Evolutionary conservation across 2,888 invertebrate genomes (phyloP), one percentile per base, ranked within the genome.

Genomic region (Candidula unifasciata): DNA sequence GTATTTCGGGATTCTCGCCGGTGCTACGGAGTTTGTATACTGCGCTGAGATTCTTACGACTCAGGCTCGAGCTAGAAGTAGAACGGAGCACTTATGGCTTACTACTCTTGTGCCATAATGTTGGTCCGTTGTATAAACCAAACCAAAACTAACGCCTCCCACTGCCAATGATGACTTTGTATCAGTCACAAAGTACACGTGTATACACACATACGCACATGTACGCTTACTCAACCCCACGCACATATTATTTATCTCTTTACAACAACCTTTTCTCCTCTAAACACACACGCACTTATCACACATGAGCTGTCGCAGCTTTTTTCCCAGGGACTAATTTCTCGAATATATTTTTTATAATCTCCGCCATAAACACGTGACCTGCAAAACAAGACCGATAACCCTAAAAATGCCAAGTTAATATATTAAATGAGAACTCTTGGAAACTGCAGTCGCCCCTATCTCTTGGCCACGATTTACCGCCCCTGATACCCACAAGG

Each of bases 341-440:
- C 69, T 44, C 52, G 10, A 33, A 2, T 13, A 71, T 33, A 52
- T 35, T 71, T n/a, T 68, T 68, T 30, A 68, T 66, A 66, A 27
- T 33, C 27, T 37, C 27, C 18, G 35, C 71, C 69, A 71, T 80
- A 71, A 80, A 71, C 52, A 71, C 71, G 57, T 80, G 80, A 71
- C 80, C 80, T 71, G 33, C 35, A 69, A 80, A 80, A 71, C 71
- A 60, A 64, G 71, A 71, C 24, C 54, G 80, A 80, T 80, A 80
- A 80, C 80, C 80, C 71, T 57, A 33, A 69, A 80, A 80, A 80
- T 80, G 80, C 54, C 80, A 80, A 57, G 69, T 71, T 80, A 69
- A 80, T 80, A 71, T 80, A 71, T 52, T 80, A 80, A 80, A 80
- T 27, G 69, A 80, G 80, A 80, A 80, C 66, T 71, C 71, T 80